Base-by-base conservation (phyloP, 2,113 vertebrate genomes). In the Tragelaphus imberbis region DNA sequence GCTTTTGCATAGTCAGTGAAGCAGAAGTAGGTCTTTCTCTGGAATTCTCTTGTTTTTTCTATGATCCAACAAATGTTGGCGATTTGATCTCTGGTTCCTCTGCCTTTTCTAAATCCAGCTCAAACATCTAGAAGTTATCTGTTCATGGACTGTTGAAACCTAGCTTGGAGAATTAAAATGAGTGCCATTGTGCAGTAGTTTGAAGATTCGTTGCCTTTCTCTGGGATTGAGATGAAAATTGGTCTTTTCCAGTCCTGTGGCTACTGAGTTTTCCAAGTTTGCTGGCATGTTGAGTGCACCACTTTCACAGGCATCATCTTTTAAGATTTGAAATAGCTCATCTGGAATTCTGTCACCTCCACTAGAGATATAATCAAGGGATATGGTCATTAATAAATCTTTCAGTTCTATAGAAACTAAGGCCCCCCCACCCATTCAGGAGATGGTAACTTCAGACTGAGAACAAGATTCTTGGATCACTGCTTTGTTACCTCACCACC, bases 11-110 rank as follows among this genome's bases (percentile, higher is more conserved):
- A 36, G n/a, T 71, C 65, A 71, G n/a, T 71, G n/a, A 71, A 71
- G 17, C 65, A 71, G 65, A 71, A 71, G 9, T 36, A 71, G 65
- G 11, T 36, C 36, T 71, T 36, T 71, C n/a, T 71, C 65, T 71
- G 65, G 19, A 71, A 71, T 71, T 71, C n/a, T 68, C 16, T 68
- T 71, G 1, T 36, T 36, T 71, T 21, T 36, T 11, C 9, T 36
- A 71, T 1, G n/a, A 6, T 36, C 65, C 17, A 36, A 11, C 0
- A 1, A 71, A 71, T 21, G n/a, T 23, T 71, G 65, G 9, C 4
- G 1, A 23, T 23, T 36, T 36, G 65, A 71, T 71, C 65, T 71
- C 65, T 71, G 65, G n/a, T 71, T 71, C 65, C 8, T 71, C 65
- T 36, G 65, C 17, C 65, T 36, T 65, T 71, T 71, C 65, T 71